Evolutionary conservation across 2,797 vertebrate species (phyloP).

Genomic region (Onychomys leucogaster): DNA sequence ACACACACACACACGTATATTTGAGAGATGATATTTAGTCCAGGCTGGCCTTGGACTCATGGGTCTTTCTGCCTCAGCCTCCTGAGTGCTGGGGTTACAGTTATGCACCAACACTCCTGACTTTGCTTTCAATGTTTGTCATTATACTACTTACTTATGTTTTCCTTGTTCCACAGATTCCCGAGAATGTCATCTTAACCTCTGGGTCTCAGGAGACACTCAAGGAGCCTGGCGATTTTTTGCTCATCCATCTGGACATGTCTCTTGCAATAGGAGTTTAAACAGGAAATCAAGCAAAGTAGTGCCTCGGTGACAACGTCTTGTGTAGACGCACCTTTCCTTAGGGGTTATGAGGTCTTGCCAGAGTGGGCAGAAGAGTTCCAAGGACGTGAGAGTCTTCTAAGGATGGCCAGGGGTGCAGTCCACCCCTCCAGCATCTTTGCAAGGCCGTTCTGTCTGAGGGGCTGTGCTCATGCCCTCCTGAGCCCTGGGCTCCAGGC

Average conservation of each 20-base stretch:
- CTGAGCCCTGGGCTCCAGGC: no score
- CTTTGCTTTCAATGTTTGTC: neutral
- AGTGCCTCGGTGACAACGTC: neutral
- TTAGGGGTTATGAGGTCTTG: neutral
- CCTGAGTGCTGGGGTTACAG: neutral
- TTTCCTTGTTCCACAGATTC: neutral
- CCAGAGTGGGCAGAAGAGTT: neutral
- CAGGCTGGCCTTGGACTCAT: neutral
- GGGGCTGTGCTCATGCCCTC: neutral
- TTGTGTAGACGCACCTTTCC: neutral
- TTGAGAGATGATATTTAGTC: neutral
- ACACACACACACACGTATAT: neutral
- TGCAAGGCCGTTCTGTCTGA: neutral
- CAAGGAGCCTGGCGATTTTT: neutral
- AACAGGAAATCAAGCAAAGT: neutral
- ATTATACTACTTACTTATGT: neutral
- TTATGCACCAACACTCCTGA: neutral
- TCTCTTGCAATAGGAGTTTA: neutral
- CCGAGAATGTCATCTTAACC: neutral
- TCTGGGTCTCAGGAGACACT: neutral
- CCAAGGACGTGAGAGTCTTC: neutral
- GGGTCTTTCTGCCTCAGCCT: no score
- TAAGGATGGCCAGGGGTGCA: neutral
- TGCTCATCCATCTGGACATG: neutral
- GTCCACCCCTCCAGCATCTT: accelerated